phyloP scores from a whole-genome alignment of 2,797 vertebrate species.

The Paedocypris micromegethes region DNA sequence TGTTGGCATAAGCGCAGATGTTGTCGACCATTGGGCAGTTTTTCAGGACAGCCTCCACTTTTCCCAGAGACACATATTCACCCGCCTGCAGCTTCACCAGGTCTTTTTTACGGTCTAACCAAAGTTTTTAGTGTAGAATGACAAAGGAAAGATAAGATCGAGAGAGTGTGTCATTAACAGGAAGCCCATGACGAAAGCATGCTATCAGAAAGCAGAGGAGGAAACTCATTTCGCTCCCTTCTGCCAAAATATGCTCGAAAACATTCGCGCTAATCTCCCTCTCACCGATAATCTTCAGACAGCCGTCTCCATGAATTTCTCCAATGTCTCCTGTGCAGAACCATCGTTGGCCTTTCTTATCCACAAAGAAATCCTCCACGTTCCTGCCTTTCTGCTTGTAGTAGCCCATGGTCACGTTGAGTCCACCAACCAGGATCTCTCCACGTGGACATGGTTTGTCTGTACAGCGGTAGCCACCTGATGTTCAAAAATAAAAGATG shows the following conservation, averaged over 20 bases:
- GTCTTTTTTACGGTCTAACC: slow-evolving; percentile 93
- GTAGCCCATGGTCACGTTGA: slow-evolving; percentile 89
- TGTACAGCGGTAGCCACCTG: slow-evolving; percentile 81
- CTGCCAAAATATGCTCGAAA: slow-evolving; percentile 1
- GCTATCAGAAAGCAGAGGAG: neutral
- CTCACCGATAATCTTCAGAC: slow-evolving; percentile 89
- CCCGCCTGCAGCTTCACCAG: slow-evolving; percentile 94
- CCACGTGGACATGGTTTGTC: slow-evolving; percentile 87
- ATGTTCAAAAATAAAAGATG: too few species aligned
- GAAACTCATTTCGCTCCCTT: neutral
- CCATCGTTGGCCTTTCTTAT: slow-evolving; percentile 85
- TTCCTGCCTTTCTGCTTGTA: slow-evolving; percentile 81
- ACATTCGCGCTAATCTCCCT: neutral
- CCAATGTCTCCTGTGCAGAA: slow-evolving; percentile 94
- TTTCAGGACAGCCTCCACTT: slow-evolving; percentile 91
- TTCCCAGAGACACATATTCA: slow-evolving; percentile 94
- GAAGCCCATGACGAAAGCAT: neutral
- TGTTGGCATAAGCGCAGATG: slow-evolving; percentile 93
- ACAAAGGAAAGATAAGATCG: neutral
- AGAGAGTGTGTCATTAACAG: slow-evolving; percentile 9
- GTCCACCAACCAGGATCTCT: slow-evolving; percentile 89
- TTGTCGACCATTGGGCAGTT: slow-evolving; percentile 89
- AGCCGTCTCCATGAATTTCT: slow-evolving; percentile 86
- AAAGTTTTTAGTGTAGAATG: too few species aligned
- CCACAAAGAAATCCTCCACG: slow-evolving; percentile 79